Evolutionary conservation across 1,140 invertebrate genomes (phyloP).

Genomic region (Caerostris darwini): DNA sequence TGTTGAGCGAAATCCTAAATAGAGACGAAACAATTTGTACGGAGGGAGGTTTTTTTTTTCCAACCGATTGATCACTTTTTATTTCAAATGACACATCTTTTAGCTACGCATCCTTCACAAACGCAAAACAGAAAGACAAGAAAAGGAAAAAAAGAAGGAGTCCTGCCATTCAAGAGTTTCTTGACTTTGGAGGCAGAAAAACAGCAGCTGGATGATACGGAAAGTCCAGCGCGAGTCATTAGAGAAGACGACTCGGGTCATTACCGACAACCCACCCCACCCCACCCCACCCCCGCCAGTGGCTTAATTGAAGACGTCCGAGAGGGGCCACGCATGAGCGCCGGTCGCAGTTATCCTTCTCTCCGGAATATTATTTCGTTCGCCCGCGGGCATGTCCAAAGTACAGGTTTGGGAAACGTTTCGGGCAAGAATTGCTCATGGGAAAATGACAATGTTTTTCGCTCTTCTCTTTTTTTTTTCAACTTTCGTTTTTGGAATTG

Average conservation of each 20-base stretch:
- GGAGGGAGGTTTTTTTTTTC: too few relatives aligned
- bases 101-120: background rate
- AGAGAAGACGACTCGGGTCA: conserved; percentile 39
- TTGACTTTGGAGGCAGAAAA: conserved; percentile 31
- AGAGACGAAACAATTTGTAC: too few relatives aligned
- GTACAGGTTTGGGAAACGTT: background rate
- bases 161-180: background rate
- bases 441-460: conserved; percentile 13
- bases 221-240: conserved; percentile 39
- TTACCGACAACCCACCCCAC: background rate
- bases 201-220: conserved; percentile 51
- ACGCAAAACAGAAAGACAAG: background rate
- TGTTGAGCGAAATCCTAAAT: too few relatives aligned
- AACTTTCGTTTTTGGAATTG: background rate
- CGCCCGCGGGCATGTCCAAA: background rate
- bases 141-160: too few relatives aligned
- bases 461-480: background rate
- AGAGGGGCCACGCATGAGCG: conserved; percentile 25
- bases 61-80: background rate
- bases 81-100: background rate
- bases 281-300: background rate
- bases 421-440: conserved; percentile 12
- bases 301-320: conserved; percentile 44
- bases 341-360: background rate
- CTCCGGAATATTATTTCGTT: conserved; percentile 12